phyloP scores from a whole-genome alignment of 53 echinoderm and acorn worm species.

The Zoroaster sp. region DNA sequence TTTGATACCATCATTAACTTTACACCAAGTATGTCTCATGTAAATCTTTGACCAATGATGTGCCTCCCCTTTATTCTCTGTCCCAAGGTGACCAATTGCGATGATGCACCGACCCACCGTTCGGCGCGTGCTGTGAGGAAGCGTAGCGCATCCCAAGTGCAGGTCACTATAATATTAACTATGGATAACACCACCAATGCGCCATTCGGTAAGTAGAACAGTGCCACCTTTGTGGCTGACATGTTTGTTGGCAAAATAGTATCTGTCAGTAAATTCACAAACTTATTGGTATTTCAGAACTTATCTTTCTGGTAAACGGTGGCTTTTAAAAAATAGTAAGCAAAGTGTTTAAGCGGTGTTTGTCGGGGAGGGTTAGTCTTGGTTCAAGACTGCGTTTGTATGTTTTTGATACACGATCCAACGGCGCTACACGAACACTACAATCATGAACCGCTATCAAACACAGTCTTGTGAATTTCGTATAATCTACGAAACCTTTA shows the following conservation, averaged over 20 bases:
- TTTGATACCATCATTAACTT: not conserved
- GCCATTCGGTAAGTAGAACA: not conserved
- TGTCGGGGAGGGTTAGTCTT: not conserved
- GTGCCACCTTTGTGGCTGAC: not conserved
- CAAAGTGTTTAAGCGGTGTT: not conserved
- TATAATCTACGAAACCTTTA: no score
- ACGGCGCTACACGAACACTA: no score
- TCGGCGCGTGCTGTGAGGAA: not conserved
- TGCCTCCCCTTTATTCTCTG: not conserved
- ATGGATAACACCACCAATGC: not conserved
- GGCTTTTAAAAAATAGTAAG: not conserved
- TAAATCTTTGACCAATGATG: no score
- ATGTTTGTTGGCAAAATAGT: not conserved
- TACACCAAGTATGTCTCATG: no score
- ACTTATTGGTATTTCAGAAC: not conserved
- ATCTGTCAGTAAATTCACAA: no score
- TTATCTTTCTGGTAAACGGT: not conserved
- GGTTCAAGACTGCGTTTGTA: not conserved
- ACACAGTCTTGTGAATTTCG: no score
- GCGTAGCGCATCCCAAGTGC: not conserved
- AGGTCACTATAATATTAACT: not conserved
- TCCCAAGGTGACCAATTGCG: constrained; percentile 24
- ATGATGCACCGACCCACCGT: not conserved
- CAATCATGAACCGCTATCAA: no score
- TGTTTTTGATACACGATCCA: no score